A percentile compares a stretch with the other conserved stretches of the same genome.
Evolutionary conservation across 2,113 vertebrate species (phyloP).

Genomic region (Rostratula benghalensis): DNA sequence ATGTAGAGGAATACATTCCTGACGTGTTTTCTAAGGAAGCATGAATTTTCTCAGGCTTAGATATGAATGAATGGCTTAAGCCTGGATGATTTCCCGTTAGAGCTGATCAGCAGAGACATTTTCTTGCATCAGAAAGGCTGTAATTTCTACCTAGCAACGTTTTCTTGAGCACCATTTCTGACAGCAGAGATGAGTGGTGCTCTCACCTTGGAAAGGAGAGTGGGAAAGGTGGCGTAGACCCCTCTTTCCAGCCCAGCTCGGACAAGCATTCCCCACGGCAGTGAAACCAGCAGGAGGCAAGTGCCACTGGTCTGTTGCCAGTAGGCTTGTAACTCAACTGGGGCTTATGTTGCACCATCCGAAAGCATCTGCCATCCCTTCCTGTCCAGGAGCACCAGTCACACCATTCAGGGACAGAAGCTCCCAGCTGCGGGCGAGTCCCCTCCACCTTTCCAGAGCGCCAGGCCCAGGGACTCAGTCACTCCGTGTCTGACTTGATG

Average conservation of each 20-base stretch:
- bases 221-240: neutral
- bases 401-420: neutral
- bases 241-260: neutral
- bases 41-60: neutral
- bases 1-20: constrained; percentile 8
- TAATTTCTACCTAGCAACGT: neutral
- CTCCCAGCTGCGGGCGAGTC: neutral
- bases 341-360: neutral
- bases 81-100: neutral
- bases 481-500: neutral
- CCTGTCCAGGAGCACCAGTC: neutral
- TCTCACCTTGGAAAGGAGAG: neutral
- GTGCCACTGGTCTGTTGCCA: neutral
- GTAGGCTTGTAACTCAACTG: accelerated
- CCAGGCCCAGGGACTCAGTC: neutral
- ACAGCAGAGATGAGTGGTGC: neutral
- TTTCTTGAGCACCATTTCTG: neutral
- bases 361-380: neutral
- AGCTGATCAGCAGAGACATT: neutral
- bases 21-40: neutral
- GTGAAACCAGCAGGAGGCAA: neutral
- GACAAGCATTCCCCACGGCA: neutral
- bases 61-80: neutral
- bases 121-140: neutral
- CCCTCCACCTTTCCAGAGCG: neutral